phyloP scores from a whole-genome alignment of 2,797 vertebrate species.

The Gouania willdenowi region DNA sequence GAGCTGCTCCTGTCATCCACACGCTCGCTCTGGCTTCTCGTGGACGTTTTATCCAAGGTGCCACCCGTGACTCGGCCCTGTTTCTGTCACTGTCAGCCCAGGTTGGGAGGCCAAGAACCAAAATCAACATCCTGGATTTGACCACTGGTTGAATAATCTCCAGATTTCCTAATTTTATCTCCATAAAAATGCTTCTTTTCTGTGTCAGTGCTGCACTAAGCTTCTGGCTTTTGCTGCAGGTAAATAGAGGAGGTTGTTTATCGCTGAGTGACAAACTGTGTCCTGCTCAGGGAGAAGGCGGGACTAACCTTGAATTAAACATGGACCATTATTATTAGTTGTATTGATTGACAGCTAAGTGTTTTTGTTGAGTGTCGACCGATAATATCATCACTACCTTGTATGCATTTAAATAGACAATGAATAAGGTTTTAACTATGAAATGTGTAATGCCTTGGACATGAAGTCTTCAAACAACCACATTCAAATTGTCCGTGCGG shows the following conservation, averaged over 20 bases:
- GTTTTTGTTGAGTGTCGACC: slow-evolving; percentile 44
- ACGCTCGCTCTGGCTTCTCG: slow-evolving; percentile 34
- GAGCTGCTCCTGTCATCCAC: slow-evolving; percentile 53
- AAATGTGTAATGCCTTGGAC: no score
- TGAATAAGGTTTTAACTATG: no score
- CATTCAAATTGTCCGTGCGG: no score
- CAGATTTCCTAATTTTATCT: no score
- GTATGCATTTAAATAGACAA: no score
- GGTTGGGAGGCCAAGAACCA: slow-evolving; percentile 29
- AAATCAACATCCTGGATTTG: slow-evolving; percentile 30
- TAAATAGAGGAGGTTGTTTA: slow-evolving; percentile 59
- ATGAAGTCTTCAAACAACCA: no score
- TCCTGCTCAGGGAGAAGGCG: slow-evolving; percentile 47
- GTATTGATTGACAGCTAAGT: slow-evolving; percentile 61
- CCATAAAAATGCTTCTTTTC: slow-evolving; percentile 12
- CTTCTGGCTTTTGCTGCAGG: slow-evolving; percentile 37
- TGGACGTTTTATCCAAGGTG: slow-evolving; percentile 53
- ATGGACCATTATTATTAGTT: slow-evolving; percentile 54
- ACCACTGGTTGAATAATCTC: slow-evolving; percentile 33
- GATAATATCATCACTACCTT: no score
- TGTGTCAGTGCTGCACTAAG: slow-evolving; percentile 22
- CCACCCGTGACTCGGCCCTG: slow-evolving; percentile 39
- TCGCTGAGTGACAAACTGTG: slow-evolving; percentile 33
- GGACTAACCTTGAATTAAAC: slow-evolving; percentile 66
- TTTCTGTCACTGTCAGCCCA: slow-evolving; percentile 26